Evolutionary conservation across 2,113 vertebrate species (phyloP), one percentile per base, ranked within the genome.

Genomic region (Poicephalus meyeri): DNA sequence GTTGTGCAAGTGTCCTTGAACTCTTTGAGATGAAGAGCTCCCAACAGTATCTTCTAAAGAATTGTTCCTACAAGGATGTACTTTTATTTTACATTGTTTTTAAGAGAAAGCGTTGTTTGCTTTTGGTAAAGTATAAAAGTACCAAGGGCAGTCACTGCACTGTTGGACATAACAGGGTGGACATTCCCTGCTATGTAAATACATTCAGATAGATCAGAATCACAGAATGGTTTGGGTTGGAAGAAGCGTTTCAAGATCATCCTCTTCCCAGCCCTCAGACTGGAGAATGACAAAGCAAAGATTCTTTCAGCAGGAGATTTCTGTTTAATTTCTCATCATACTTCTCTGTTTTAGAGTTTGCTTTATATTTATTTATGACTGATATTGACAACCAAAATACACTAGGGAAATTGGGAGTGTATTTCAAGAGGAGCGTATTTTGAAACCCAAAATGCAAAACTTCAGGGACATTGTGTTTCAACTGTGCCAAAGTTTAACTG

Each of bases 291-390:
- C 17, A 49, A 88, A 93, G 33, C 37, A 77, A 80, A 58, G 35
- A 41, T 80, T 77, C 29, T 81, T 88, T 95, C 33, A 95, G 60
- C 56, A 74, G 37, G 63, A 65, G 61, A 64, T 71, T 92, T 89
- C 74, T 95, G 72, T 71, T 82, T 82, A 4, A 39, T 85, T 93
- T 93, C 84, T 94, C 31, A 7, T 85, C 26, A 1, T 66, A 89
- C 88, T 64, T 76, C 83, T 93, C 53, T 88, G 21, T 33, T 95
- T 82, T 91, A 69, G 58, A 89, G 79, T 95, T 58, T 81, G 79
- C 85, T 92, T 97, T 85, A 93, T 96, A 88, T 98, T 94, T 93
- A 88, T 97, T 93, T 95, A 79, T 93, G 89, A 92, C 88, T 96
- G 80, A 76, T 94, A 85, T 13, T 96, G 94, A 96, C 84, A 95